Conservation (phyloP, 92 coral and sea anemone genomes). For the Paramuricea clavata region DNA sequence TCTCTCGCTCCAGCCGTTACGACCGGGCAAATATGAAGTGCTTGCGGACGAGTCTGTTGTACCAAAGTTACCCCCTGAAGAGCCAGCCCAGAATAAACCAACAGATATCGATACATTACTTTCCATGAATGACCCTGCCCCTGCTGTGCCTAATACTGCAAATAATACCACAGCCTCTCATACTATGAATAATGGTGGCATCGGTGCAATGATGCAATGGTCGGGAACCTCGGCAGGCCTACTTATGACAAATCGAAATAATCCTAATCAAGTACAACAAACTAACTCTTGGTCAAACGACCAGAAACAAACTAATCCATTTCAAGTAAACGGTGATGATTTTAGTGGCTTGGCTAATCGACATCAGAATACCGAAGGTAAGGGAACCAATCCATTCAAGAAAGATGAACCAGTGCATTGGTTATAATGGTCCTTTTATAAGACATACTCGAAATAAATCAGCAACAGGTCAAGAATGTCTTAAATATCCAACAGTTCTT, state of each 20-base stretch:
- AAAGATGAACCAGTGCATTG: constrained; percentile 37
- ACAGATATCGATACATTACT: constrained; percentile 31
- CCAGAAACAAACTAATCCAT: constrained; percentile 28
- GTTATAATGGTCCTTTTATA: constrained; percentile 10
- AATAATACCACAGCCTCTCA: constrained; percentile 3
- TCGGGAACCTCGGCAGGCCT: constrained; percentile 17
- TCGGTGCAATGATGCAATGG: background rate
- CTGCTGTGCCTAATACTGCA: background rate
- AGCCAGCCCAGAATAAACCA: constrained; percentile 43
- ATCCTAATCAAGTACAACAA: background rate
- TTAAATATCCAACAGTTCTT: background rate
- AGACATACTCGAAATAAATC: background rate
- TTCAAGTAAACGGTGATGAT: constrained; percentile 65
- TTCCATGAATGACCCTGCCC: constrained; percentile 17
- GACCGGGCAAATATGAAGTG: constrained; percentile 81
- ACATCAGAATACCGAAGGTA: constrained; percentile 26
- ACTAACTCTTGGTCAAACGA: constrained; percentile 39
- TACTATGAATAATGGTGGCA: background rate
- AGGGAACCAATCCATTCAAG: constrained; percentile 32
- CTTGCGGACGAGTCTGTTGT: constrained; percentile 80
- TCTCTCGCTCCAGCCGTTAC: constrained; percentile 85
- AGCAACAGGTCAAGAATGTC: background rate
- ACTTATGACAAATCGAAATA: background rate
- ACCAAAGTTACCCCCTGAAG: constrained; percentile 80
- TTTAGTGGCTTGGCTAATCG: constrained; percentile 56